phyloP scores from a whole-genome alignment of 2,888 invertebrate genomes.

The Eupithecia insigniata region DNA sequence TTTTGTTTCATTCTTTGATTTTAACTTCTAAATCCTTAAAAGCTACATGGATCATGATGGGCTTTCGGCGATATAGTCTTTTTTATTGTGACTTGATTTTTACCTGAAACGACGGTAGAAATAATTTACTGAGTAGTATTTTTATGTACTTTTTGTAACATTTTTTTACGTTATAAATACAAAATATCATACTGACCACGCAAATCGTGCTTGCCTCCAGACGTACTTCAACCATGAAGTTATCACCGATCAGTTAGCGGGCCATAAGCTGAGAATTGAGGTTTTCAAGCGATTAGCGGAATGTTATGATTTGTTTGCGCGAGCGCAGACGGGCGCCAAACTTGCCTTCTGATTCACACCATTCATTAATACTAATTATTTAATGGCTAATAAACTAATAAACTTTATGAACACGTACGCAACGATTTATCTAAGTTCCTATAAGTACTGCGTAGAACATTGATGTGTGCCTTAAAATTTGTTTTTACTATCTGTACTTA shows the following conservation, averaged over 20 bases:
- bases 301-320: conserved; percentile 20
- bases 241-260: conserved; percentile 26
- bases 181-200: neutral
- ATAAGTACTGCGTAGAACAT: neutral
- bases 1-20: neutral
- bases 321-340: conserved; percentile 41
- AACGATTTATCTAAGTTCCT: neutral
- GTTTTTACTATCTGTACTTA: too few species aligned
- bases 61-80: neutral
- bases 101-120: neutral
- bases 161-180: neutral
- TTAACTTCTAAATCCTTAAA: neutral
- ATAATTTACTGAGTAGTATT: neutral
- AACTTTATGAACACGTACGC: neutral
- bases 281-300: conserved; percentile 28
- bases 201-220: neutral
- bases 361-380: neutral
- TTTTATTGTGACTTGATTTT: neutral
- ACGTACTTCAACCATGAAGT: conserved; percentile 28
- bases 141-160: neutral
- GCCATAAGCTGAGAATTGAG: conserved; percentile 27
- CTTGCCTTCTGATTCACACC: conserved; percentile 30
- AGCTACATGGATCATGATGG: neutral
- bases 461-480: neutral
- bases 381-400: neutral